Base-by-base conservation (phyloP, 2,888 invertebrate genomes). In the Autographa pulchrina region DNA sequence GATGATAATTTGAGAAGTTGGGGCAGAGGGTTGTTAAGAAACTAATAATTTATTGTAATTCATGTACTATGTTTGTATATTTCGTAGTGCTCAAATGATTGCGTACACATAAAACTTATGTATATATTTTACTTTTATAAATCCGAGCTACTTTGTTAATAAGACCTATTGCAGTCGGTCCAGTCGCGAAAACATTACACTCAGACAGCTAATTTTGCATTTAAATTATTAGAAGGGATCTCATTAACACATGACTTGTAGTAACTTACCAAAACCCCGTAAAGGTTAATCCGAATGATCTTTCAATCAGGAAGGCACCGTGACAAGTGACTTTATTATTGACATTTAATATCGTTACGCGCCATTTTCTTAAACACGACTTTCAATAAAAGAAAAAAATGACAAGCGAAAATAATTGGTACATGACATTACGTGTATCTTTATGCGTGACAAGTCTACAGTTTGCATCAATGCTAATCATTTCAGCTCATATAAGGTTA, bases 211-310 rank as follows among this genome's bases (percentile, higher is more conserved):
- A 8, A 14, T 18, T n/a, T 4, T 4, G 8, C n/a, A 5, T 8
- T 52, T 14, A 52, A 9, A 52, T 5, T 18, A 52, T 14, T 25
- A 58, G 25, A 58, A 58, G 20, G 5, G 20, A 13, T 18, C 25
- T 16, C 20, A 31, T 25, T 31, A 14, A 58, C 31, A 25, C 31
- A 4, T 58, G 6, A 13, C 9, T 5, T 5, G 13, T 11, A 5
- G 25, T 31, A 58, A 32, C 32, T 32, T 32, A 14, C 41, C 14
- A 7, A 48, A 32, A 48, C 25, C 13, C n/a, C 59, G 7, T 20
- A 77, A 80, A 77, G 77, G 78, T 78, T 80, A 78, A 74, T 70
- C 63, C 59, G 54, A 60, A 60, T 72, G 65, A 72, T 25, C n/a
- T 56, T 8, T 60, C 5, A 20, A 70, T 11, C 80, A 82, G 75